A percentile compares a stretch with the other conserved stretches of the same genome.
Conservation (phyloP, 2,113 vertebrate species). For the Mustelus asterias region DNA sequence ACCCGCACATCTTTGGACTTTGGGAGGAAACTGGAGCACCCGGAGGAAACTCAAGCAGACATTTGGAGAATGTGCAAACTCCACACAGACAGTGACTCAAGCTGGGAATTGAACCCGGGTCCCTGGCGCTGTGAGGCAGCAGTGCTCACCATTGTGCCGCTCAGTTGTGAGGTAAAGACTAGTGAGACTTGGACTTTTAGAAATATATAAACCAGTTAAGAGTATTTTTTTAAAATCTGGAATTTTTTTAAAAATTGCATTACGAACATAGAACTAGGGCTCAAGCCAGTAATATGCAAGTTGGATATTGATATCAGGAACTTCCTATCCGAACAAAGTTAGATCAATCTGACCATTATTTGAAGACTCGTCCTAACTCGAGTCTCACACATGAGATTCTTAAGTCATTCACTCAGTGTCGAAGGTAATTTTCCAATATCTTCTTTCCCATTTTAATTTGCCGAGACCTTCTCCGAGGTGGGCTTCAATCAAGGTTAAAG, state of each 20-base stretch:
- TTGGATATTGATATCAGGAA: not conserved
- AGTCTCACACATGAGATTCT: not conserved
- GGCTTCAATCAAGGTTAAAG: not conserved
- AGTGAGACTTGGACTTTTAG: not conserved
- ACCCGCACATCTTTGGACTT: too few relatives aligned
- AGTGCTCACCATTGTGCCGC: too few relatives aligned
- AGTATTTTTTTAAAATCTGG: too few relatives aligned
- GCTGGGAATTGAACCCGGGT: too few relatives aligned
- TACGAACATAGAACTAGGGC: too few relatives aligned
- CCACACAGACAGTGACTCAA: too few relatives aligned
- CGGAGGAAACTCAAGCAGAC: too few relatives aligned
- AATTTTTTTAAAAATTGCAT: too few relatives aligned
- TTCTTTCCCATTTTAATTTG: not conserved
- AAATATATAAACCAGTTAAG: not conserved
- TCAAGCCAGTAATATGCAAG: not conserved
- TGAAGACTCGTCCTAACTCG: not conserved
- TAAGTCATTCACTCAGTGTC: not conserved
- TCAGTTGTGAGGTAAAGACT: not conserved
- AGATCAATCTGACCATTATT: too few relatives aligned
- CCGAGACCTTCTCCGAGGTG: not conserved
- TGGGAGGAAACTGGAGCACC: too few relatives aligned
- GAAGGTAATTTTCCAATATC: not conserved
- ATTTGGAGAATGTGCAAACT: too few relatives aligned
- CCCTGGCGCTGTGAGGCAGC: too few relatives aligned
- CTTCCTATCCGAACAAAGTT: not conserved